phyloP scores from a whole-genome alignment of 1,140 invertebrate genomes.

The Seison nebaliae region DNA sequence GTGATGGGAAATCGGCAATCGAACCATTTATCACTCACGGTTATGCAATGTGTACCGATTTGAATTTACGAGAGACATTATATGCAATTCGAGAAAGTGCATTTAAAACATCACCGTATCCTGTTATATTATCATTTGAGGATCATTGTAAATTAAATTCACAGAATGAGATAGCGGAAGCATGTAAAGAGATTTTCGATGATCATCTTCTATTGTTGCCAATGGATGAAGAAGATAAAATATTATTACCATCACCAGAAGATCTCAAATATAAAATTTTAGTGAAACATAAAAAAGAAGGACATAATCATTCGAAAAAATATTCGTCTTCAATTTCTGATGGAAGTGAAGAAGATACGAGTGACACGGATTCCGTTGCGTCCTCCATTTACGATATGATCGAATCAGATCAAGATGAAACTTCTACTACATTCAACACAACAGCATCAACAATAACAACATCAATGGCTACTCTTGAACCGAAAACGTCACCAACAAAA shows the following conservation, averaged over 20 bases:
- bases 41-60: conserved; percentile 82
- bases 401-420: neutral
- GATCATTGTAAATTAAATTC: conserved; percentile 51
- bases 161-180: conserved; percentile 84
- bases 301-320: conserved; percentile 22
- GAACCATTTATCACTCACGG: conserved; percentile 90
- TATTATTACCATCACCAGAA: conserved; percentile 49
- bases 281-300: conserved; percentile 94
- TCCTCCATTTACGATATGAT: neutral
- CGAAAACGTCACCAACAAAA: neutral
- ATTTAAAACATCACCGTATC: conserved; percentile 86
- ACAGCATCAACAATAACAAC: neutral
- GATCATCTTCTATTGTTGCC: conserved; percentile 38
- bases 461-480: neutral
- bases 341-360: neutral
- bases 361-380: neutral
- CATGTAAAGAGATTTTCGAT: conserved; percentile 75
- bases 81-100: conserved; percentile 85
- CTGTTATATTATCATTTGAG: conserved; percentile 82
- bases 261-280: conserved; percentile 64
- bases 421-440: neutral
- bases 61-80: conserved; percentile 55
- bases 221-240: conserved; percentile 14
- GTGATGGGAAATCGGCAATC: conserved; percentile 40
- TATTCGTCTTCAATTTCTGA: neutral